A percentile compares a stretch with the other conserved stretches of the same genome.
Conservation (phyloP, 1,140 invertebrate species). For the Brachionus manjavacas region DNA sequence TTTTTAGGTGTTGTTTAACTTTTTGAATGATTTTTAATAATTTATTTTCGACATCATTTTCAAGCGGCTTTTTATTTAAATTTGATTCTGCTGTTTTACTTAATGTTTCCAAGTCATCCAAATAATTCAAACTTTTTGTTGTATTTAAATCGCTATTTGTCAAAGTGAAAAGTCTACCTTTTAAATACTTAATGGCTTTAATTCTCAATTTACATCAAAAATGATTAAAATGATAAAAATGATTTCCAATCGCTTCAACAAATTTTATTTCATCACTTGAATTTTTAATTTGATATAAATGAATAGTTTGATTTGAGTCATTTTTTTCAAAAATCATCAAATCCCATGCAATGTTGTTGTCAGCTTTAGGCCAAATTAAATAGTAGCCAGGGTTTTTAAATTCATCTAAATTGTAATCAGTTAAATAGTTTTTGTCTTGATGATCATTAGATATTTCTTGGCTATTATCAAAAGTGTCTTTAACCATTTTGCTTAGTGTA, state of each 20-base stretch:
- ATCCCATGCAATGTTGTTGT: neutral
- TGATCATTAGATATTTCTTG: neutral
- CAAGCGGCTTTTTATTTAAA: too few relatives aligned
- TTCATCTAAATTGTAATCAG: neutral
- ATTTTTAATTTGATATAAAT: conserved; percentile 3
- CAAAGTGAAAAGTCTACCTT: neutral
- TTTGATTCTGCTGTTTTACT: too few relatives aligned
- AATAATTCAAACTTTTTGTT: too few relatives aligned
- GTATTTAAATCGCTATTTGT: too few relatives aligned
- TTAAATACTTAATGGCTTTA: neutral
- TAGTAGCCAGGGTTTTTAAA: neutral
- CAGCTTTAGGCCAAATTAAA: neutral
- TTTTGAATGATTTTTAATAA: too few relatives aligned
- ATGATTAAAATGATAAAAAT: neutral
- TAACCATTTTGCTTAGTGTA: neutral
- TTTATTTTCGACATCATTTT: too few relatives aligned
- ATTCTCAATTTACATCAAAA: neutral
- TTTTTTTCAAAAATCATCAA: neutral
- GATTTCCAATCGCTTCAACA: neutral
- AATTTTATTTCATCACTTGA: neutral
- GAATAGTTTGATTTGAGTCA: neutral
- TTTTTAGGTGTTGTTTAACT: too few relatives aligned
- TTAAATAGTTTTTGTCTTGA: neutral
- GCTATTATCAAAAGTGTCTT: neutral
- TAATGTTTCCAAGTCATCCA: too few relatives aligned